Base-by-base conservation (phyloP, 2,113 vertebrate genomes). In the Alouatta palliata region DNA sequence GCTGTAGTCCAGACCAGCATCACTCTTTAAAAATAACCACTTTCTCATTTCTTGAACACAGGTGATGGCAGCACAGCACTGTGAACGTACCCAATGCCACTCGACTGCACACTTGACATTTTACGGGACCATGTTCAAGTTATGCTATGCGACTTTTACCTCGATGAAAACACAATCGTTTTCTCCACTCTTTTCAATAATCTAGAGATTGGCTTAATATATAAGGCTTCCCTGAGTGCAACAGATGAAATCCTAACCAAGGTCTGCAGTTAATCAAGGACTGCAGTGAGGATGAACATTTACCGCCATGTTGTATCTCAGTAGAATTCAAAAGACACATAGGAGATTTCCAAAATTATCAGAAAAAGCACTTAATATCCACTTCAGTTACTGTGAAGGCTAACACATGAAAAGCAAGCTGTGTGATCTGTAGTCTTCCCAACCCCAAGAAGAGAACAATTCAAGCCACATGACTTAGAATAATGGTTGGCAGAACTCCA, bases 401-500 rank as follows among this genome's bases (percentile, higher is more conserved):
- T 43, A 94, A 66, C 49, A 81, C 45, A 70, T 21, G 89, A 68
- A 96, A 93, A 91, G 73, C 75, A 68, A 94, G 77, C 20, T 77
- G 27, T 64, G 27, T 80, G 84, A 45, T 66, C 49, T 94, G 40
- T 49, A 40, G 86, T 76, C 70, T 87, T 87, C 88, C 54, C n/a
- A 75, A 19, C 45, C 93, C 76, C 40, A 82, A 76, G 47, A 80
- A 64, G 58, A 94, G 91, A 91, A 96, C 83, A 94, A 95, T 6
- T 92, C 90, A 92, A 95, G 91, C 85, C 2, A 35, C 73, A 23
- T 61, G 11, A 35, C 40, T 91, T 30, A 6, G 0, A 54, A 96
- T 77, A 94, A 80, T 11, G 73, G 43, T 37, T 98, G 98, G 98
- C 97, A 97, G 77, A 80, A 37, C 27, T 97, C 97, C 97, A 97